Base-by-base conservation (phyloP, 2,888 invertebrate genomes). In the Antitype chi region DNA sequence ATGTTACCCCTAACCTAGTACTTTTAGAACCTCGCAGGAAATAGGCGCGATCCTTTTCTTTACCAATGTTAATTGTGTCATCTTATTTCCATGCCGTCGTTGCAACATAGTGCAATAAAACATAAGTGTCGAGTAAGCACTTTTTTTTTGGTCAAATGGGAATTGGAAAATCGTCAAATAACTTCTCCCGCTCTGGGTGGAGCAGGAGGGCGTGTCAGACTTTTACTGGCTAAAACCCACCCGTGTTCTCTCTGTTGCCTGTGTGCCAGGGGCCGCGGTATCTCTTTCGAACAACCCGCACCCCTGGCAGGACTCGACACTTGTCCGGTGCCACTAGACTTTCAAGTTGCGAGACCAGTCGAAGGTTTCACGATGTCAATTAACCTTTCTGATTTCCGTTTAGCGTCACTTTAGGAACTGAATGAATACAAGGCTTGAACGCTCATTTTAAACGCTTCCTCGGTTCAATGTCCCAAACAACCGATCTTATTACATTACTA, bases 381-480 rank as follows among this genome's bases (percentile, higher is more conserved):
- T 17, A 63, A 53, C 57, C 63, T 68, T 53, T 32, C 43, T 25
- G 32, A 57, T 20, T 47, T 74, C 74, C 67, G 55, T 68, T 72
- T 38, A 7, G 28, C 28, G 13, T 74, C 32, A 43, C 20, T 53
- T 53, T n/a, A 15, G 52, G 23, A 25, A 68, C 32, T 25, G 13
- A 52, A 3, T 73, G 4, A 74, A 32, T 52, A 52, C 62, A 47
- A 25, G 7, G 49, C 17, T 43, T 28, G 25, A 32, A 23, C n/a
- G 20, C 32, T 32, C 38, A 3, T n/a, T 63, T 59, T 53, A 47
- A 76, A 76, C 57, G 47, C 15, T 77, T 62, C 57, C 49, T 53
- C n/a, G 52, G 60, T 78, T 64, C 64, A 71, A 74, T 78, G 71
- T 20, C 43, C 70, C 38, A n/a, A 68, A 76, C 28, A 62, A 73